Percentiles rank a stretch among this genome's conserved stretches.
phyloP scores from a whole-genome alignment of 2,113 vertebrate genomes.

The Callocephalon fimbriatum region DNA sequence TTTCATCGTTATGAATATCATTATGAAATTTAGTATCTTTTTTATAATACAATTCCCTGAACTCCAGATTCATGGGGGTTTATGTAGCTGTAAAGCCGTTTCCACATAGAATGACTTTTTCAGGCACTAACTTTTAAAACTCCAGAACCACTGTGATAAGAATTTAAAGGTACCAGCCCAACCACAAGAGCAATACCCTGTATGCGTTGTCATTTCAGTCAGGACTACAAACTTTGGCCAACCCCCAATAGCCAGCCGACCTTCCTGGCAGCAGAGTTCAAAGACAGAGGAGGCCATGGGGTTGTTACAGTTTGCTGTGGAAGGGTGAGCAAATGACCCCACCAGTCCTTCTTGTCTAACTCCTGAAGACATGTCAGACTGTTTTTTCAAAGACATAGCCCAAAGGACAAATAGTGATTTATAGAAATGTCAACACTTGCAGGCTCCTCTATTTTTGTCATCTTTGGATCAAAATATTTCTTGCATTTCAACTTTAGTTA shows the following conservation, averaged over 20 bases:
- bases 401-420: not conserved
- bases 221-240: not conserved
- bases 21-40: not conserved
- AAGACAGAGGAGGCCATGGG: not conserved
- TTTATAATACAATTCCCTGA: not conserved
- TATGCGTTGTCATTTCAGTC: accelerated
- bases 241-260: accelerated
- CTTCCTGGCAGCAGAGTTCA: not conserved
- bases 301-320: not conserved
- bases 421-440: not conserved
- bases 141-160: not conserved
- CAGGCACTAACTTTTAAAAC: not conserved
- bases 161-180: not conserved
- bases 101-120: not conserved
- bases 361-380: not conserved
- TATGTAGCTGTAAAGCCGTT: not conserved
- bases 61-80: not conserved
- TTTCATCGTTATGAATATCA: not conserved
- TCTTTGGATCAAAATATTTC: not conserved
- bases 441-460: not conserved
- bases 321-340: not conserved
- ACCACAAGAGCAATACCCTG: no score
- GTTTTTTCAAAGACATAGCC: not conserved
- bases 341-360: not conserved
- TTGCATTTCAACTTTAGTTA: not conserved